A percentile compares a stretch with the other conserved stretches of the same genome.
These are phyloP conservation scores for Onthophagus sagittarius DNA, from an alignment of 2,888 invertebrate species.

Conservation along the genomic window DNA sequence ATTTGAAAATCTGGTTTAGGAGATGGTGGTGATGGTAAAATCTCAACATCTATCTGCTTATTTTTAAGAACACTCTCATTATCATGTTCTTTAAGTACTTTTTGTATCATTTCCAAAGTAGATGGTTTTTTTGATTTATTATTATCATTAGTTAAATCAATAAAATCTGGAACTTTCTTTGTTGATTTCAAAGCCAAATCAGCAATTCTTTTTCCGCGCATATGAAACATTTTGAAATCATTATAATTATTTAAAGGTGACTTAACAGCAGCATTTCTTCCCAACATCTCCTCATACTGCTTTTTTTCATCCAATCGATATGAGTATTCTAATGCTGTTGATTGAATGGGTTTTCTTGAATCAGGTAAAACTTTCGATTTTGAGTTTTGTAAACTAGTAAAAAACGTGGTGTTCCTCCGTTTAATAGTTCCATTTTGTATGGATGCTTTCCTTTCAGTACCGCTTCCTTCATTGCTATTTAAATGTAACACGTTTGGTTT, in stretches of 20 bases:
- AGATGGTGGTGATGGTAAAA: conserved; percentile 41
- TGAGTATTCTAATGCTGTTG: conserved; percentile 50
- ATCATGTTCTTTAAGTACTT: conserved; percentile 39
- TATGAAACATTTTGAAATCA: conserved; percentile 26
- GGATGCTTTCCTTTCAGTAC: not conserved
- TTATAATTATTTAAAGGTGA: conserved; percentile 32
- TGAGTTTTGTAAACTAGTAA: not conserved
- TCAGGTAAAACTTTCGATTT: not conserved
- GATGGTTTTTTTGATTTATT: conserved; percentile 25
- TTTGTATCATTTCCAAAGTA: conserved; percentile 30
- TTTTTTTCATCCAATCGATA: conserved; percentile 57
- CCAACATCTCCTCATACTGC: conserved; percentile 55
- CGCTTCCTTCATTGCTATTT: conserved; percentile 17
- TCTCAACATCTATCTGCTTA: conserved; percentile 38
- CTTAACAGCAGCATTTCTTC: conserved; percentile 33
- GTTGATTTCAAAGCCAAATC: conserved; percentile 27
- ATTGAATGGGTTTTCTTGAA: conserved; percentile 15
- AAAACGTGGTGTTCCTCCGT: not conserved
- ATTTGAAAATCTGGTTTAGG: conserved; percentile 46
- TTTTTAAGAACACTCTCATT: conserved; percentile 39
- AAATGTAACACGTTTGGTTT: conserved; percentile 19
- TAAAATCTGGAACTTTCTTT: conserved; percentile 17
- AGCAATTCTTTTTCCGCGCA: conserved; percentile 27
- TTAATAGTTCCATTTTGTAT: not conserved
- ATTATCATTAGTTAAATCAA: conserved; percentile 19